Evolutionary conservation across 2,888 invertebrate species (phyloP).

Genomic region (Clepsis dumicolana): DNA sequence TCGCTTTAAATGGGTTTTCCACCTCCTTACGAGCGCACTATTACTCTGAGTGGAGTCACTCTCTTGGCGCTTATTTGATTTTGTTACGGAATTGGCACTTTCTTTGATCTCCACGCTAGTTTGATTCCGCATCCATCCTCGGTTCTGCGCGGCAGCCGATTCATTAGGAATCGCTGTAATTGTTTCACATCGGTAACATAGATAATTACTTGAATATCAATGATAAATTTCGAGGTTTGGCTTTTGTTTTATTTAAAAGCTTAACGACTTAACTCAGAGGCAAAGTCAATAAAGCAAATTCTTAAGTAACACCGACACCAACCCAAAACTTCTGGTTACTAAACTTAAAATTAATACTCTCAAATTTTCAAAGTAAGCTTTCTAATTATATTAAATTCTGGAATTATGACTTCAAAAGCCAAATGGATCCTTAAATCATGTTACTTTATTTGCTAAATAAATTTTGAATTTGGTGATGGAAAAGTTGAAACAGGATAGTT

Average conservation of each 20-base stretch:
- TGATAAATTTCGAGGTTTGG: background rate
- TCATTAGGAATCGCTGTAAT: slow-evolving; percentile 3
- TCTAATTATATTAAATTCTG: background rate
- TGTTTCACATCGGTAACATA: slow-evolving; percentile 3
- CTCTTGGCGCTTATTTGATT: slow-evolving; percentile 30
- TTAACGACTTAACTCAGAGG: background rate
- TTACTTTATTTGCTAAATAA: slow-evolving; percentile 26
- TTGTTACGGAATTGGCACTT: slow-evolving; percentile 11
- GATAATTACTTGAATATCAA: background rate
- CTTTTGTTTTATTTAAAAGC: background rate
- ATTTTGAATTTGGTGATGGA: slow-evolving; percentile 44
- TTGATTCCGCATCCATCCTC: slow-evolving; percentile 1
- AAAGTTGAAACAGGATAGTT: slow-evolving; percentile 31
- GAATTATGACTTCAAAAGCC: background rate
- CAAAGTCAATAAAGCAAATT: background rate
- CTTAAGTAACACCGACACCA: background rate
- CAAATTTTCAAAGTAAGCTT: slow-evolving; percentile 5
- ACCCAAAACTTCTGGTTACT: background rate
- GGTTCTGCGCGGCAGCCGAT: background rate
- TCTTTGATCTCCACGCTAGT: slow-evolving; percentile 25
- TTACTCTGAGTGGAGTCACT: slow-evolving; percentile 26
- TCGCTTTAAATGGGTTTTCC: slow-evolving; percentile 6
- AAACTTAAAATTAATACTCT: slow-evolving; percentile 13
- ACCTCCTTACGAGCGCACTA: slow-evolving; percentile 29
- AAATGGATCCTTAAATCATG: slow-evolving; percentile 3